Conservation (phyloP, 2,113 vertebrate genomes). For the Salvelinus alpinus region DNA sequence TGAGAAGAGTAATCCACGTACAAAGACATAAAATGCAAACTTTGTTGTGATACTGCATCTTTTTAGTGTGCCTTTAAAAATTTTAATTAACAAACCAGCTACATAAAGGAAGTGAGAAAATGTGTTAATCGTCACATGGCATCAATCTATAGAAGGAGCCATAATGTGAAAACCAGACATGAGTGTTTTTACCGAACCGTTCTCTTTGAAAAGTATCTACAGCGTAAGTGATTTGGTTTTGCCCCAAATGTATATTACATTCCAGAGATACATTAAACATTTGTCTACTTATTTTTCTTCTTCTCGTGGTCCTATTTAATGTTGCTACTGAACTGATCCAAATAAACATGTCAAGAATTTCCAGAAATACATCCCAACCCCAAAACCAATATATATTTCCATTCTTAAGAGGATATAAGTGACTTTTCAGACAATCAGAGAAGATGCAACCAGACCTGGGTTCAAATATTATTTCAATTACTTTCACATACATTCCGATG, state of each 20-base stretch:
- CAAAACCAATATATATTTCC: slow-evolving; percentile 47
- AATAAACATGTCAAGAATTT: slow-evolving; percentile 12
- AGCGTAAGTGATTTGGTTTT: slow-evolving; percentile 7
- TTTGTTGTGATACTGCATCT: background rate
- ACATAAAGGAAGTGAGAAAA: slow-evolving; percentile 1
- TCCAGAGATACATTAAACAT: slow-evolving; percentile 32
- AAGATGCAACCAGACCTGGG: slow-evolving; percentile 23
- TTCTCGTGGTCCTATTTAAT: background rate
- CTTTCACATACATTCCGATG: no score
- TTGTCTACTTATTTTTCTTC: background rate
- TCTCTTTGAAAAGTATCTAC: slow-evolving; percentile 3
- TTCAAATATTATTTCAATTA: no score
- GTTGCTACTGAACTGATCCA: background rate
- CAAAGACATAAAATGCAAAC: background rate
- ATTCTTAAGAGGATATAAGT: slow-evolving; percentile 50
- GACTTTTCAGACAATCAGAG: slow-evolving; percentile 54
- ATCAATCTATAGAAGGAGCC: background rate
- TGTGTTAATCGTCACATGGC: background rate
- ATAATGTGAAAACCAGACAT: slow-evolving; percentile 11
- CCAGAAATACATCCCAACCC: slow-evolving; percentile 18
- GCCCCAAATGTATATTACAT: slow-evolving; percentile 8
- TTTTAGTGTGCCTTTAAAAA: background rate
- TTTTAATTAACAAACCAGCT: background rate
- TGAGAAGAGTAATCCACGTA: background rate
- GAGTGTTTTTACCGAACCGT: slow-evolving; percentile 11